These are phyloP conservation scores for Lochmaea capreae DNA, from an alignment of 2,888 invertebrate species.

Conservation along the genomic window DNA sequence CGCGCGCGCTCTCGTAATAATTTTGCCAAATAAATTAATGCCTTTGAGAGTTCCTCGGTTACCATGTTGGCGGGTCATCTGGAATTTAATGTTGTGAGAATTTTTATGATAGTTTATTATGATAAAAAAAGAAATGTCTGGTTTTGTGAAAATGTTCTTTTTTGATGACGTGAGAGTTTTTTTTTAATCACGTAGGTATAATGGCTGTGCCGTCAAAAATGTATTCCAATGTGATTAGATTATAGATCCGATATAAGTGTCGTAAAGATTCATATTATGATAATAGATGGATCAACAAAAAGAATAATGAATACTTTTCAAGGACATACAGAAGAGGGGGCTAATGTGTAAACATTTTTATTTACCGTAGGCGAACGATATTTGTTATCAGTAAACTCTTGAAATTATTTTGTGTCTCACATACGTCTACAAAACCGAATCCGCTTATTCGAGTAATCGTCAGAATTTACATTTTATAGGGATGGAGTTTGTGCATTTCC, in stretches of 20 bases:
- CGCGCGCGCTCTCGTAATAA: conserved; percentile 32
- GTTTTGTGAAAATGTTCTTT: neutral
- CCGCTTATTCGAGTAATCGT: neutral
- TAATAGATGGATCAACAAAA: too few relatives aligned
- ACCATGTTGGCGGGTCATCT: conserved; percentile 21
- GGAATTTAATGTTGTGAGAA: conserved; percentile 32
- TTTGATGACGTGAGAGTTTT: neutral
- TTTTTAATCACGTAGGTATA: neutral
- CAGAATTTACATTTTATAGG: neutral
- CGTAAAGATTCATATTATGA: too few relatives aligned
- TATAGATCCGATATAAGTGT: too few relatives aligned
- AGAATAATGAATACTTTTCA: too few relatives aligned
- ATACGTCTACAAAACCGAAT: neutral
- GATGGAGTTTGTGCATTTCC: neutral
- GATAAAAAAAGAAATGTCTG: conserved; percentile 18
- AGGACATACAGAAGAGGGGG: too few relatives aligned
- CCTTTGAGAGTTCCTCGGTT: conserved; percentile 28
- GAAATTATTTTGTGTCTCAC: too few relatives aligned
- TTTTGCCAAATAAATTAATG: conserved; percentile 35
- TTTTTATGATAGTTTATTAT: conserved; percentile 29
- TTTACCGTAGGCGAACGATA: too few relatives aligned
- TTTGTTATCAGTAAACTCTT: too few relatives aligned
- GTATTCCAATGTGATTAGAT: neutral
- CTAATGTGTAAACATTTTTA: too few relatives aligned
- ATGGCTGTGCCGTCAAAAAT: neutral